These are phyloP conservation scores for Lasaia peninsularis DNA, from an alignment of 1,140 invertebrate genomes.

Conservation along the genomic window DNA sequence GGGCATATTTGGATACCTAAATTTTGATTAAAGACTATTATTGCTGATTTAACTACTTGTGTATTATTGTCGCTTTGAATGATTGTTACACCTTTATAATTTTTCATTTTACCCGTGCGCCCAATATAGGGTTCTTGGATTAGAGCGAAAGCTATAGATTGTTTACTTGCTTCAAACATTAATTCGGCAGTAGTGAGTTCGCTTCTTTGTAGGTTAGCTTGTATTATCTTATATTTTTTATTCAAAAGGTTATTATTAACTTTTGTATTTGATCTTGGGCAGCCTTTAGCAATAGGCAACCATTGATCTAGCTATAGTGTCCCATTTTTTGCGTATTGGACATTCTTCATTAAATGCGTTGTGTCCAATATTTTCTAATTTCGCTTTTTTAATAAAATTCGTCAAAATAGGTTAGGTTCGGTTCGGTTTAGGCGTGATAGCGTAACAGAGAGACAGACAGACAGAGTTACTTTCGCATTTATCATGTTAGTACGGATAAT, in stretches of 20 bases:
- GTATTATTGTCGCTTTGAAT: neutral
- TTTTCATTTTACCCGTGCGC: neutral
- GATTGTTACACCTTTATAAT: neutral
- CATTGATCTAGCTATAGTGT: neutral
- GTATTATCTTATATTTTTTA: neutral
- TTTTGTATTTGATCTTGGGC: neutral
- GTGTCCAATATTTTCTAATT: neutral
- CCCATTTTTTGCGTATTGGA: slow-evolving; percentile 6
- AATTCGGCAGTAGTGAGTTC: neutral
- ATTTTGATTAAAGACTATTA: no score
- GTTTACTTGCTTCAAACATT: neutral
- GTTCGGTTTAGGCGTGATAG: no score
- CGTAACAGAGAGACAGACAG: no score
- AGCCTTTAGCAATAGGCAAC: slow-evolving; percentile 1
- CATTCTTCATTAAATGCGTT: slow-evolving; percentile 8
- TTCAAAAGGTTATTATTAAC: neutral
- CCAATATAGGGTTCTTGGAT: slow-evolving; percentile 9
- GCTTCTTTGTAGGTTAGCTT: neutral
- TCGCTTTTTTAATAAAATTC: neutral
- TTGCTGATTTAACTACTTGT: neutral
- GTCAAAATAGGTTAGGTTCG: no score
- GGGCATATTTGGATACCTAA: neutral
- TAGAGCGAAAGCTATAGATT: neutral
- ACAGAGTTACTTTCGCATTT: no score
- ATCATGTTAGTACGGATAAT: no score